Evolutionary conservation across 2,113 vertebrate species (phyloP).

Genomic region (Gopherus evgoodei): DNA sequence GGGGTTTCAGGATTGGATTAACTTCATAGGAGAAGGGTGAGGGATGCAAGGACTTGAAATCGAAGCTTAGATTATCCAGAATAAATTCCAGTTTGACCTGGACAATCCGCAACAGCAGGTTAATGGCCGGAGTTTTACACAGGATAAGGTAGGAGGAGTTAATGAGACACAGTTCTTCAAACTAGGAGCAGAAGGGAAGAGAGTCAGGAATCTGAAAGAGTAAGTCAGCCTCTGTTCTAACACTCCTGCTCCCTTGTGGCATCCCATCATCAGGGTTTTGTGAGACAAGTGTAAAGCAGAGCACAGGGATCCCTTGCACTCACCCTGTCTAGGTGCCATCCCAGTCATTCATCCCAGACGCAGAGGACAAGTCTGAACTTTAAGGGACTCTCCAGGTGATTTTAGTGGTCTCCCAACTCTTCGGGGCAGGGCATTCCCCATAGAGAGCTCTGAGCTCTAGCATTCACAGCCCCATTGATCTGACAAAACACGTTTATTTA

Average conservation of each 20-base stretch:
- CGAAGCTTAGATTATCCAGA: conserved; percentile 92
- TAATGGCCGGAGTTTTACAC: conserved; percentile 90
- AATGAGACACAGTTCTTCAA: conserved; percentile 86
- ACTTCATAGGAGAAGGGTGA: conserved; percentile 89
- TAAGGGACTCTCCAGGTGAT: conserved; percentile 31
- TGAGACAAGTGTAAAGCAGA: not conserved
- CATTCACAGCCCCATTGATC: not conserved
- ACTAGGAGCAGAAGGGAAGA: conserved; percentile 75
- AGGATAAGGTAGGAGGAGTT: conserved; percentile 91
- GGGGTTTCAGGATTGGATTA: conserved; percentile 84
- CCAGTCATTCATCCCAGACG: not conserved
- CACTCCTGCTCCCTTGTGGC: not conserved
- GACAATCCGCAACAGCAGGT: conserved; percentile 70
- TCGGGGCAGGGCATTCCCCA: not conserved
- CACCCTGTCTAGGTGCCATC: not conserved
- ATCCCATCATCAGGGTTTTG: not conserved
- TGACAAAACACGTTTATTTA: not conserved
- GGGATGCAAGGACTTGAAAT: conserved; percentile 85
- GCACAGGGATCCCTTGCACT: not conserved
- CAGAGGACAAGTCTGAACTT: not conserved
- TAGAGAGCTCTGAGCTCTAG: not conserved
- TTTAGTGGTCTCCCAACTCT: not conserved
- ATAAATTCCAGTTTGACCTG: conserved; percentile 89
- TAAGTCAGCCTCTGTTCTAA: not conserved
- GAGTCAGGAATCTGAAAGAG: not conserved